Conservation (phyloP, 2,888 invertebrate genomes). For the Platycheirus albimanus region DNA sequence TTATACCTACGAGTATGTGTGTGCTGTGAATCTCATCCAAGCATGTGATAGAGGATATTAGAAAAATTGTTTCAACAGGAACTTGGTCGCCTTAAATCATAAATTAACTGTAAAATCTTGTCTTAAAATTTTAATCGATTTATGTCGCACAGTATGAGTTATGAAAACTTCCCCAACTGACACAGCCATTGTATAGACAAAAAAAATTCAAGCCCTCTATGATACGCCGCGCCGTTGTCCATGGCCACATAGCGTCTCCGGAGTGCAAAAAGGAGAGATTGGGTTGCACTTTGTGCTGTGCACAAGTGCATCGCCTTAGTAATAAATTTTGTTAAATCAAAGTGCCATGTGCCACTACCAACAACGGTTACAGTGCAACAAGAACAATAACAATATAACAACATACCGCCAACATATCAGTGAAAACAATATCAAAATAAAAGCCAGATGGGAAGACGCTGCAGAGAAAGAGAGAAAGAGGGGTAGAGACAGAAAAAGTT, state of each 20-base stretch:
- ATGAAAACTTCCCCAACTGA: constrained; percentile 65
- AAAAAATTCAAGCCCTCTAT: background rate
- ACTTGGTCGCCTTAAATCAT: constrained; percentile 66
- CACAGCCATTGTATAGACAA: constrained; percentile 35
- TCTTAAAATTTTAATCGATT: constrained; percentile 76
- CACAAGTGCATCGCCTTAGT: constrained; percentile 66
- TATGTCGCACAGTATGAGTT: constrained; percentile 76
- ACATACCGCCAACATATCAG: constrained; percentile 57
- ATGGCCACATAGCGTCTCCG: background rate
- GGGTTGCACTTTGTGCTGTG: constrained; percentile 37
- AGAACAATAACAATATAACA: constrained; percentile 35
- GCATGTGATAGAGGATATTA: constrained; percentile 12
- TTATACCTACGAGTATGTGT: background rate
- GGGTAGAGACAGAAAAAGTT: constrained; percentile 22
- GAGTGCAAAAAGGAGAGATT: constrained; percentile 7
- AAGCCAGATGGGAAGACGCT: too few species aligned
- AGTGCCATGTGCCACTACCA: constrained; percentile 71
- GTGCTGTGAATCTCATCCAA: background rate
- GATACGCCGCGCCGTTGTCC: background rate
- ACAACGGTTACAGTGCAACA: constrained; percentile 57
- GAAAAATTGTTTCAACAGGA: constrained; percentile 53
- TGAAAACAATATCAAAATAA: constrained; percentile 61
- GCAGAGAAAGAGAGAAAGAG: constrained; percentile 5
- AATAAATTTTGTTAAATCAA: constrained; percentile 69
- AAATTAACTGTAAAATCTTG: constrained; percentile 76